phyloP scores from a whole-genome alignment of 1,140 invertebrate species.

The Ridgeia piscesae region DNA sequence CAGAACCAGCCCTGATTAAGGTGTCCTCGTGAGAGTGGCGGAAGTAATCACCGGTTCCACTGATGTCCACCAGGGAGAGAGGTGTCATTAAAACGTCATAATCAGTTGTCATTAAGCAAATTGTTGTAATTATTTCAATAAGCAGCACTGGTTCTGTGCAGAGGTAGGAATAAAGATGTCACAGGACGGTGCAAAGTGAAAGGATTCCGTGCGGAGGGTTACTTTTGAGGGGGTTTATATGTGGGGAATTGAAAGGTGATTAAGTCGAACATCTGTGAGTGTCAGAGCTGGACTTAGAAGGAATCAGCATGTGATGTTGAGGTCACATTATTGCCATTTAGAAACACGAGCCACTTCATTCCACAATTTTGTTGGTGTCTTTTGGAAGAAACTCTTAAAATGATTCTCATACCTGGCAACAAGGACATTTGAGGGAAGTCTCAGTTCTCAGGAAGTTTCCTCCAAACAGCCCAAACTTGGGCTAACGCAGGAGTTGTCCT shows the following conservation, averaged over 20 bases:
- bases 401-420: no score
- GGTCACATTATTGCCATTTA: no score
- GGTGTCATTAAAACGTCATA: neutral
- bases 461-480: no score
- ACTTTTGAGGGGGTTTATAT: no score
- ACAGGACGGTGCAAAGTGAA: neutral
- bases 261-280: neutral
- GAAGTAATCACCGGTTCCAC: neutral
- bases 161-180: neutral
- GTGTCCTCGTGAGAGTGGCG: neutral
- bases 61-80: neutral
- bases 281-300: neutral
- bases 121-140: constrained; percentile 7
- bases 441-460: no score
- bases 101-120: neutral
- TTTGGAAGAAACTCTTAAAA: no score
- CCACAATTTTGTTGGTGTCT: no score
- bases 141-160: neutral
- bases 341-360: no score
- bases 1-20: neutral
- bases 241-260: neutral
- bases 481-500: no score
- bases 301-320: no score
- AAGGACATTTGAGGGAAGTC: no score
- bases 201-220: neutral